Evolutionary conservation across 2,113 vertebrate species (phyloP), one percentile per base, ranked within the genome.

Genomic region (Strigops habroptila): DNA sequence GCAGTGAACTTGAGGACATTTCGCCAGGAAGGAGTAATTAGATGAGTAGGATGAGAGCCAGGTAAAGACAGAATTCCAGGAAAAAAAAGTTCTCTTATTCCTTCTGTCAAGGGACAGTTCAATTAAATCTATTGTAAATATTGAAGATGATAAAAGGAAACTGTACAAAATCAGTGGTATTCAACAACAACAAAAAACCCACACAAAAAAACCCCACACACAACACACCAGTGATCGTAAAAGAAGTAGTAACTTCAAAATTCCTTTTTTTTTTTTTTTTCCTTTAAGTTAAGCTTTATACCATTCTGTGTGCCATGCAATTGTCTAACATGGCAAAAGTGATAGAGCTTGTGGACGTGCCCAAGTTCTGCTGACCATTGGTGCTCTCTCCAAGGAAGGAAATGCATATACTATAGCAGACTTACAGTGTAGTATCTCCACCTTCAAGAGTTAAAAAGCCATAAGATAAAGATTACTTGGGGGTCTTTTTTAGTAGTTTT

Each of bases 191-290:
- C 30, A 18, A 33, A 3, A 1, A 16, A 33, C 33, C n/a, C 33
- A 21, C 12, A 48, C 5, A 13, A 44, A 63, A 25, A 41, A 13
- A 1, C 0, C 9, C 44, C n/a, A 5, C 9, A 24, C 33, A 13
- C 16, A 64, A 12, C 22, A 37, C 18, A 53, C 17, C 13, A 51
- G 11, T 43, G 46, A 52, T 62, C 18, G 46, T 70, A 57, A 37
- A 88, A 39, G 24, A 44, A 46, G 10, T 12, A 30, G 8, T 33
- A 57, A 63, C 16, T 25, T 82, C 37, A 62, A 57, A 48, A 70
- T 53, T 28, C 6, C 0, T 24, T 70, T 21, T 23, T 37, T 64
- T 64, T 24, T 70, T 21, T 23, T 37, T 64, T 64, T 41, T 35
- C 3, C 2, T 70, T 85, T 70, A 25, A 82, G 31, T 37, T 67